These are phyloP conservation scores for Parotia lawesii DNA, from an alignment of 2,113 vertebrate genomes.

Conservation along the genomic window DNA sequence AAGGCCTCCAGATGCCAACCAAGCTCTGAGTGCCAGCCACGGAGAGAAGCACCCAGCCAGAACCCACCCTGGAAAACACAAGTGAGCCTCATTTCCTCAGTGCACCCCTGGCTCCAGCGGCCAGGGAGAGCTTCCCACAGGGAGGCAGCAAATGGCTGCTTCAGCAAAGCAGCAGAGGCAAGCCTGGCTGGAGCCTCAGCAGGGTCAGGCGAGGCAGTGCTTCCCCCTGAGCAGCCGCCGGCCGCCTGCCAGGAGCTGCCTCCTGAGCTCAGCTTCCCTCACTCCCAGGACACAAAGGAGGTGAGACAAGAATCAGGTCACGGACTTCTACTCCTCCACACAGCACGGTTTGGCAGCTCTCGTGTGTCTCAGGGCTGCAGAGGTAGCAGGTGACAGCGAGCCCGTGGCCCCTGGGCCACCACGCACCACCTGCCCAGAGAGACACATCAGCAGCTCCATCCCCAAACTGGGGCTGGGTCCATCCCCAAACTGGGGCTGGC, in stretches of 20 bases:
- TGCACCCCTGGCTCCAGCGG: neutral
- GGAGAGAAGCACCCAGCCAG: neutral
- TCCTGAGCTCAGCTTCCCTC: neutral
- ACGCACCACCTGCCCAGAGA: rapidly evolving
- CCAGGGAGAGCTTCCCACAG: neutral
- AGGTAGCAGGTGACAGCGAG: neutral
- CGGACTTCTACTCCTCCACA: neutral
- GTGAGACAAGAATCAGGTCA: slow-evolving; percentile 4
- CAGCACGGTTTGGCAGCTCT: neutral
- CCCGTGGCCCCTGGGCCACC: neutral
- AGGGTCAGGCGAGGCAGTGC: slow-evolving; percentile 4
- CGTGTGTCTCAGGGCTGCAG: neutral
- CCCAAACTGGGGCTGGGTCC: neutral
- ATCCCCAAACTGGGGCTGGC: rapidly evolving
- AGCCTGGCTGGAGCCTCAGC: neutral
- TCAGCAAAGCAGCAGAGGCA: neutral
- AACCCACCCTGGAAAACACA: neutral
- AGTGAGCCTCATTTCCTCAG: neutral
- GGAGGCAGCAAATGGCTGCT: slow-evolving; percentile 26
- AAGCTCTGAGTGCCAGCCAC: neutral
- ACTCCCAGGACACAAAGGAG: neutral
- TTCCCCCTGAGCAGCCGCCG: neutral
- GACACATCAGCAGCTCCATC: neutral
- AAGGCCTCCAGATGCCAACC: neutral
- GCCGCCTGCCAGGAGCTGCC: neutral